phyloP scores from a whole-genome alignment of 2,113 vertebrate species.

The Actenoides hombroni region DNA sequence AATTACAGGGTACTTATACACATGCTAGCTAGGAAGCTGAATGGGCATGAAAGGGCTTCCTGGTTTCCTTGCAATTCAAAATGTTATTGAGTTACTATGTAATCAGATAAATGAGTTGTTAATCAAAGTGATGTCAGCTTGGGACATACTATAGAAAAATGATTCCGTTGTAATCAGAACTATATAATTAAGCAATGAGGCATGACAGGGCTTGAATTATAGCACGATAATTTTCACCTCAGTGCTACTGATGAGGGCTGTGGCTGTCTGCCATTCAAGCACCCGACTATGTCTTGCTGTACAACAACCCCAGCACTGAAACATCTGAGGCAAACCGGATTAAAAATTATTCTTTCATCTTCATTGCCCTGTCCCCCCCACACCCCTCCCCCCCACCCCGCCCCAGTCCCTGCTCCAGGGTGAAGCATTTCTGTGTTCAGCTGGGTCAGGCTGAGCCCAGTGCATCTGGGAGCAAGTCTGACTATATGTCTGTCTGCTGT shows the following conservation, averaged over 20 bases:
- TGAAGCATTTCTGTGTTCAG: constrained; percentile 30
- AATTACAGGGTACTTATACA: constrained; percentile 46
- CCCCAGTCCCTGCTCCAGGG: not conserved
- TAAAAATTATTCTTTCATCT: constrained; percentile 46
- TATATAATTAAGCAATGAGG: constrained; percentile 67
- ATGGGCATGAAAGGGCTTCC: constrained; percentile 63
- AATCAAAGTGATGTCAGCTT: constrained; percentile 71
- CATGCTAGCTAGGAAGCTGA: constrained; percentile 43
- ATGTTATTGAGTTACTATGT: constrained; percentile 68
- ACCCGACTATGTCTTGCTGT: constrained; percentile 5
- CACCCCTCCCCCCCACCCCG: too few relatives aligned
- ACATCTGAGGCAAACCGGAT: constrained; percentile 22
- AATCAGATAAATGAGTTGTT: constrained; percentile 70
- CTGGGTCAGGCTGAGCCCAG: not conserved
- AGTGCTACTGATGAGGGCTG: constrained; percentile 24
- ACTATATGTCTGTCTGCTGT: not conserved
- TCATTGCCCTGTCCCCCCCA: too few relatives aligned
- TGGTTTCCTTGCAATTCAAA: constrained; percentile 66
- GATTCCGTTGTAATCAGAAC: constrained; percentile 64
- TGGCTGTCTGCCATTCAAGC: constrained; percentile 53
- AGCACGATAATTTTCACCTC: constrained; percentile 55
- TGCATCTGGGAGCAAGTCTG: not conserved
- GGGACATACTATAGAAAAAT: constrained; percentile 67
- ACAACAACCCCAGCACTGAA: not conserved
- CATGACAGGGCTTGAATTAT: constrained; percentile 66